Conservation (phyloP, 2,113 vertebrate species). For the Asarcornis scutulata region DNA sequence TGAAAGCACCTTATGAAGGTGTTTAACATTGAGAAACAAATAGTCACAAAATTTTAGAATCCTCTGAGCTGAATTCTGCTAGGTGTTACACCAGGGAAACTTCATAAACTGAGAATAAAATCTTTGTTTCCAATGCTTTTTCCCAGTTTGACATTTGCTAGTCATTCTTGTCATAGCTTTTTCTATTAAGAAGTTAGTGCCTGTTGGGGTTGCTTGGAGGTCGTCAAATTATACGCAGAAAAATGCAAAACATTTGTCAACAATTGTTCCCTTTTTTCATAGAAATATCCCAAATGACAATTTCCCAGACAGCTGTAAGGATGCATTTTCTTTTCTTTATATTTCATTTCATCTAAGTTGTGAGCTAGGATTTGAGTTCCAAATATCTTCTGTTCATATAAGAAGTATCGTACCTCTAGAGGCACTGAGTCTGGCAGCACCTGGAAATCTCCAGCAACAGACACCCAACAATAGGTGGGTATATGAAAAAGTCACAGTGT, state of each 20-base stretch:
- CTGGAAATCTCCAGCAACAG: not conserved
- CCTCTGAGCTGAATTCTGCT: not conserved
- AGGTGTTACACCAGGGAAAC: not conserved
- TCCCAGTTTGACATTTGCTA: not conserved
- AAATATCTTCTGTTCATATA: not conserved
- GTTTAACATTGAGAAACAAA: not conserved
- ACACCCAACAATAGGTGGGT: not conserved
- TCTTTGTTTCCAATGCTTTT: not conserved
- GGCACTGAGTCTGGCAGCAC: not conserved
- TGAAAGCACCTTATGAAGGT: not conserved
- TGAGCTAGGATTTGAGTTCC: conserved; percentile 19
- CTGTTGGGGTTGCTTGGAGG: not conserved
- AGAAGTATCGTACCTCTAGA: conserved; percentile 14
- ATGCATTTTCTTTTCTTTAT: not conserved
- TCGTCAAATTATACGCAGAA: not conserved
- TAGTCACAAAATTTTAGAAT: not conserved
- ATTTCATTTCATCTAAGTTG: not conserved
- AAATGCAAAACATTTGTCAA: not conserved
- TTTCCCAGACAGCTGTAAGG: not conserved
- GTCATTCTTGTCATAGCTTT: not conserved
- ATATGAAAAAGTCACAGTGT: fast-evolving
- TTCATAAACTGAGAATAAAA: not conserved
- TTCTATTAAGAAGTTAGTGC: not conserved
- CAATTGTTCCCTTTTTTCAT: not conserved
- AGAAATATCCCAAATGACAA: not conserved